Evolutionary conservation across 2,888 invertebrate species (phyloP), one percentile per base, ranked within the genome.

Genomic region (Trichopria drosophilae): DNA sequence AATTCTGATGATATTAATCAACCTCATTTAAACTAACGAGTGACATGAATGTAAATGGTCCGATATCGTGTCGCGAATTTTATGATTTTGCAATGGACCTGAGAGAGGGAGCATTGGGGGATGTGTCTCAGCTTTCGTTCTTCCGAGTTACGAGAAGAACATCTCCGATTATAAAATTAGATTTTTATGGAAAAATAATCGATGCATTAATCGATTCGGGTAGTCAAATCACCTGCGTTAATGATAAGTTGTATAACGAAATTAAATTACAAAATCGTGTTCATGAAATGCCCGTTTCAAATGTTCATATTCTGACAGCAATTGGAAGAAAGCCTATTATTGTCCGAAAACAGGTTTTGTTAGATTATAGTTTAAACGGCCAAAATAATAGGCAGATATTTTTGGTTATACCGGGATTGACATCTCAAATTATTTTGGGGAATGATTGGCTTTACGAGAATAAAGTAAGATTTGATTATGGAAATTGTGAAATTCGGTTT

Each of bases 161-260:
- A 3, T 15, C 24, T 12, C 15, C 22, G 2, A n/a, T n/a, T n/a
- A n/a, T n/a, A n/a, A n/a, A n/a, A n/a, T n/a, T n/a, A n/a, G n/a
- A n/a, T n/a, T n/a, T n/a, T n/a, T n/a, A n/a, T n/a, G n/a, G n/a
- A n/a, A n/a, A n/a, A n/a, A n/a, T n/a, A n/a, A 29, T 26, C 40
- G 13, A 4, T 22, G 42, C 50, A 7, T 36, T 46, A 5, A 13
- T 43, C 13, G 53, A 49, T 10, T 42, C 32, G 13, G 49, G 53
- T n/a, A 44, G 53, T 34, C 45, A 53, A 28, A 36, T 49, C 6
- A 49, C 50, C 0, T 53, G 50, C 29, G 50, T 53, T 13, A 37
- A 45, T 0, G 50, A 53, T 23, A 13, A 24, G 10, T 49, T 36
- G 23, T 45, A 46, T 50, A 29, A 41, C 20, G 37, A 44, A n/a